Evolutionary conservation across 2,888 invertebrate species (phyloP).

Genomic region (Nasonovia ribisnigri): DNA sequence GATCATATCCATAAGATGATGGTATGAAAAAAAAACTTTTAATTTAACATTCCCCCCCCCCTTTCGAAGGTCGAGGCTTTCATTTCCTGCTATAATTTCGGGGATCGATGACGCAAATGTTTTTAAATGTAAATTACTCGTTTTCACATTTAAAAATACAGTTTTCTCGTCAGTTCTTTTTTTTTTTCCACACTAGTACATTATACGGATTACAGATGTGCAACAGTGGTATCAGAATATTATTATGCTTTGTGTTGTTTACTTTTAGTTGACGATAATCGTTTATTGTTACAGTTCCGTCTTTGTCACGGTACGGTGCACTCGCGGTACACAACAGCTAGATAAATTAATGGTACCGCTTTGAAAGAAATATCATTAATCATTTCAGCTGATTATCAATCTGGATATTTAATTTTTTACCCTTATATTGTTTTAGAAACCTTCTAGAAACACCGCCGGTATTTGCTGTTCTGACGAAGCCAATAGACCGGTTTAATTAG

Average conservation of each 20-base stretch:
- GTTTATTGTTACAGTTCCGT: neutral
- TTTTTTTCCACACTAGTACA: neutral
- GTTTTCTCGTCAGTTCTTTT: neutral
- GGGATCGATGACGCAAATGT: constrained; percentile 28
- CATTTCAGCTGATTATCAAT: neutral
- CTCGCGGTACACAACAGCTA: neutral
- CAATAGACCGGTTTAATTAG: constrained; percentile 27
- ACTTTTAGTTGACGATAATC: neutral
- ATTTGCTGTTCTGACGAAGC: neutral
- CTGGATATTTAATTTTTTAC: neutral
- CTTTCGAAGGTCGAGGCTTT: constrained; percentile 46
- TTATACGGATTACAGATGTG: neutral
- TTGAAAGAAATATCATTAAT: constrained; percentile 2
- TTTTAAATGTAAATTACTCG: constrained; percentile 38
- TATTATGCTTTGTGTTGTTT: neutral
- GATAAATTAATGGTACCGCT: neutral
- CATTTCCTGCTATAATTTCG: constrained; percentile 59
- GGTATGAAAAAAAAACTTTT: constrained; percentile 38
- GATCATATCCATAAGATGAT: neutral
- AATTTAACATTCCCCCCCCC: constrained; percentile 31
- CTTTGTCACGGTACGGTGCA: neutral
- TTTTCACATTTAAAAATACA: constrained; percentile 33
- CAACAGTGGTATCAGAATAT: neutral
- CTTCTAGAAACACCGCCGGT: neutral
- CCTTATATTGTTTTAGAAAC: constrained; percentile 12